Base-by-base conservation (phyloP, 2,888 invertebrate genomes). In the Spilosoma lubricipeda region DNA sequence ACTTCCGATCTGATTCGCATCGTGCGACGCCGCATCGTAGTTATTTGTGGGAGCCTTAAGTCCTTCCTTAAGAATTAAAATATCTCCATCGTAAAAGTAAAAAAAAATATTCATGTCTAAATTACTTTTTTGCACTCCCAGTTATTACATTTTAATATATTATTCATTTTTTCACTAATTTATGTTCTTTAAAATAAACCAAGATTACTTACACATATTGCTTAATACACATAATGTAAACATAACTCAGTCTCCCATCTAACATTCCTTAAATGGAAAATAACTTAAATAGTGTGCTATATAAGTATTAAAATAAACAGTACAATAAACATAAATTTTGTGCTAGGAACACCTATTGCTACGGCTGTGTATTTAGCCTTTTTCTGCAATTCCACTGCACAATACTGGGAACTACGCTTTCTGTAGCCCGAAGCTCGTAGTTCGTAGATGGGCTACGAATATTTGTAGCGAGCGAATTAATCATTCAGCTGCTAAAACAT, bases 391-490 rank as follows among this genome's bases (percentile, higher is more conserved):
- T 76, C 69, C 59, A 71, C 75, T 76, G 77, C 74, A 77, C 74
- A 65, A 79, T 82, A 80, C 81, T 73, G 73, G 74, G 68, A 64
- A 72, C 82, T 86, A 85, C 85, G 82, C 73, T 27, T 13, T 18
- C 59, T 79, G 85, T 80, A 80, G 80, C 64, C 27, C 79, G 81
- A 77, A 80, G 78, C 65, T 23, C 42, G 65, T 70, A 74, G 72
- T 75, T 75, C 80, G 87, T 87, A 87, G 85, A 79, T 68, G 67
- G 71, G 69, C 86, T 88, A 88, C 88, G 84, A 83, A 73, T 77
- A 65, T 74, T 77, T 83, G 85, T 87, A 85, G 85, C 83, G 74
- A 78, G 76, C 78, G 81, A 82, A 82, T 79, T 78, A 84, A 84
- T 80, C 79, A 86, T 82, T 73, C 72, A 71, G 72, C 75, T 74